phyloP scores from a whole-genome alignment of 2,113 vertebrate species.

The Semicossyphus pulcher region DNA sequence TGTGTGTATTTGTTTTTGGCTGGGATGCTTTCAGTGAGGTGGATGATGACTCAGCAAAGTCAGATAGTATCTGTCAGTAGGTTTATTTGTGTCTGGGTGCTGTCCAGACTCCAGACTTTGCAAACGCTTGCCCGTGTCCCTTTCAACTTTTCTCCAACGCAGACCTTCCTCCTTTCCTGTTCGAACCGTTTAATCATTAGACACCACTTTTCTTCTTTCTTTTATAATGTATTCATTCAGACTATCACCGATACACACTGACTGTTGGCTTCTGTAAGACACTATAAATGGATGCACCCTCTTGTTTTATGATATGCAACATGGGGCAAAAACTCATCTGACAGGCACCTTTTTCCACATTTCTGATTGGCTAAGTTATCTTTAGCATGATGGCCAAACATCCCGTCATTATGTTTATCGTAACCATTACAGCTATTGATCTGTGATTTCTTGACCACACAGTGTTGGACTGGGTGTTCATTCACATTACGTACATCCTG shows the following conservation, averaged over 20 bases:
- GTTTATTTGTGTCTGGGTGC: constrained; percentile 3
- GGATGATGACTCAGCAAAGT: constrained; percentile 15
- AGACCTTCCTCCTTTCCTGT: neutral
- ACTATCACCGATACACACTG: constrained; percentile 7
- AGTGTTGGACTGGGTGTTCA: neutral
- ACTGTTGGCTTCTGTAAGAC: constrained; percentile 3
- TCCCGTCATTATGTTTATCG: neutral
- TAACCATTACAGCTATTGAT: neutral
- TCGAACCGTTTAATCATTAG: neutral
- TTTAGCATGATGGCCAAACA: neutral
- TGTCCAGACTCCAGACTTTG: constrained; percentile 6
- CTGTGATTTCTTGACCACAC: neutral
- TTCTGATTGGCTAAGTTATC: constrained; percentile 1
- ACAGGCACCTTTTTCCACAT: constrained; percentile 41
- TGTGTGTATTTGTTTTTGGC: constrained; percentile 23
- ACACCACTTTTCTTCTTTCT: neutral
- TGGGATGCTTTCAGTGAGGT: constrained; percentile 10
- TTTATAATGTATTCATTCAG: neutral
- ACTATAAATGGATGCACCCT: constrained; percentile 15
- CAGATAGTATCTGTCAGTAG: constrained; percentile 14
- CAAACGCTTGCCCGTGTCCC: no score
- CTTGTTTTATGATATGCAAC: constrained; percentile 34
- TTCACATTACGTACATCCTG: neutral
- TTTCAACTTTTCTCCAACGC: neutral
- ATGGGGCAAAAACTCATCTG: constrained; percentile 68